These are phyloP conservation scores for Anadara kagoshimensis DNA, from an alignment of 1,140 invertebrate species.

Conservation along the genomic window DNA sequence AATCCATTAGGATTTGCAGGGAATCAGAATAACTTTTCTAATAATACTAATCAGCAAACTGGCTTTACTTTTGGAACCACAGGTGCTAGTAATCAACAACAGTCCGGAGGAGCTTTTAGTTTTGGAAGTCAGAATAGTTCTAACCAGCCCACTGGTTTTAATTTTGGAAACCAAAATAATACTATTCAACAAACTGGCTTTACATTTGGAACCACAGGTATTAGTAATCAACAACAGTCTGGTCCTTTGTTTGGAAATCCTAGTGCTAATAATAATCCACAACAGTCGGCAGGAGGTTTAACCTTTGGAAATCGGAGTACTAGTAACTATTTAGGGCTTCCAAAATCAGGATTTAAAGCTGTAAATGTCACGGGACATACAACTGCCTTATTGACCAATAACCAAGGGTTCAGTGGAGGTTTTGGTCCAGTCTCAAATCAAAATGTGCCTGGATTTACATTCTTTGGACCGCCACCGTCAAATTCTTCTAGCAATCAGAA, in stretches of 20 bases:
- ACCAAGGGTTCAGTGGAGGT: background rate
- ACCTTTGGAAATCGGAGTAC: too few relatives aligned
- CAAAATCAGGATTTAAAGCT: background rate
- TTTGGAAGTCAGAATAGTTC: background rate
- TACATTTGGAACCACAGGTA: background rate
- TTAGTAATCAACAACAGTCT: background rate
- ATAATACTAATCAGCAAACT: constrained; percentile 5
- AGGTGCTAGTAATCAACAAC: background rate
- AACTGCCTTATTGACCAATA: too few relatives aligned
- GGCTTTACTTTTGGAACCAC: background rate
- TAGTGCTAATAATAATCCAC: background rate
- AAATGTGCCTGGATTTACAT: background rate
- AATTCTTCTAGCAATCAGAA: background rate
- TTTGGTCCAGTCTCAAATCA: background rate
- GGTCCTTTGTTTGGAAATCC: background rate
- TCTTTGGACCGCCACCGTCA: background rate
- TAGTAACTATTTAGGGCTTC: background rate
- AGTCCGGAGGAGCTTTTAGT: background rate
- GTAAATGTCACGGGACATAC: background rate
- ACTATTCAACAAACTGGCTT: background rate
- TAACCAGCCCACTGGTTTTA: background rate
- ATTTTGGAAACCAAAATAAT: background rate
- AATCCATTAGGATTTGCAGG: background rate
- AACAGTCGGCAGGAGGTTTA: too few relatives aligned
- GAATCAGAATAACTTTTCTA: background rate